These are phyloP conservation scores for Greenwoodochromis staneri DNA, from an alignment of 2,113 vertebrate genomes.

Conservation along the genomic window DNA sequence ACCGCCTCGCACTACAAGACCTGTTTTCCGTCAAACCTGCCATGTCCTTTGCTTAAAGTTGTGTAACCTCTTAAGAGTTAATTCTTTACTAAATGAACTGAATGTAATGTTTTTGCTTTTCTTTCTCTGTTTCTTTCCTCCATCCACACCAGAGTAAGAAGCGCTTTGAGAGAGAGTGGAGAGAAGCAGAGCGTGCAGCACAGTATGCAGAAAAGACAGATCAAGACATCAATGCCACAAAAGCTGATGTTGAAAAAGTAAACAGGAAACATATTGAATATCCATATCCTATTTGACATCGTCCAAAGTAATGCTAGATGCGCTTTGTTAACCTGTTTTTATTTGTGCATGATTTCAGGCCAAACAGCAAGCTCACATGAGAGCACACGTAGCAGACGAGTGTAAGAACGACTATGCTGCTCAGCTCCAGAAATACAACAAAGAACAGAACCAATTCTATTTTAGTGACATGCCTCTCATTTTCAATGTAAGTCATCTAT, in stretches of 20 bases:
- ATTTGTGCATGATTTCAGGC: constrained; percentile 64
- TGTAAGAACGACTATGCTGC: constrained; percentile 87
- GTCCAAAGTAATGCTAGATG: background rate
- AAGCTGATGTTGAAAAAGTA: constrained; percentile 84
- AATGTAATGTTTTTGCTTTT: background rate
- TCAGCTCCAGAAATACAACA: constrained; percentile 84
- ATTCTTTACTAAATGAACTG: background rate
- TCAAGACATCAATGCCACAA: constrained; percentile 86
- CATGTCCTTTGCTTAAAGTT: background rate
- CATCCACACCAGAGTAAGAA: constrained; percentile 77
- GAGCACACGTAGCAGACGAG: constrained; percentile 80
- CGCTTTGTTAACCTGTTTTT: background rate
- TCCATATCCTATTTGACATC: background rate
- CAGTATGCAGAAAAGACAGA: constrained; percentile 80
- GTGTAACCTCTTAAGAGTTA: background rate
- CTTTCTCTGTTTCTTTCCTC: background rate
- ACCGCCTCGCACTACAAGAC: background rate
- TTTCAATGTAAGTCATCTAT: constrained; percentile 75
- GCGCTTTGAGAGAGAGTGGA: constrained; percentile 85
- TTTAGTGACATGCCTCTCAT: constrained; percentile 83
- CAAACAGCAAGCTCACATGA: constrained; percentile 82
- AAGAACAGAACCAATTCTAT: constrained; percentile 84
- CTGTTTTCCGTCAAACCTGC: background rate
- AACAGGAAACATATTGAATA: background rate
- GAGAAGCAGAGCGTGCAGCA: constrained; percentile 81